Base-by-base conservation (phyloP, 2,888 invertebrate species). In the Apamea sordens region DNA sequence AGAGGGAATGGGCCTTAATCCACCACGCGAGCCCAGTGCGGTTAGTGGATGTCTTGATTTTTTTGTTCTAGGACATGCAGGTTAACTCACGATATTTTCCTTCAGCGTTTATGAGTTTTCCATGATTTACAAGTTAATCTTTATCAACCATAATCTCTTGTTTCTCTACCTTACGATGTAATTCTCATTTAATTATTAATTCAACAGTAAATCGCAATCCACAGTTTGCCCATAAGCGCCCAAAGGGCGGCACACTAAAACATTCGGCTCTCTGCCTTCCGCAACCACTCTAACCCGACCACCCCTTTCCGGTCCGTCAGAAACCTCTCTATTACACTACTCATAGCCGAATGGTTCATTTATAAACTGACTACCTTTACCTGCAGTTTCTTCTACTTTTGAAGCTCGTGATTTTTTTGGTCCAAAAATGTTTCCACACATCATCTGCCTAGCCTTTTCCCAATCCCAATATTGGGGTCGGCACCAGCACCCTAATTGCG, bases 281-380 rank as follows among this genome's bases (percentile, higher is more conserved):
- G 64, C 41, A 68, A 65, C 47, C 61, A 74, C 64, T 83, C 41
- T 56, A 69, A 21, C 44, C 56, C 13, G 13, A 28, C 61, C 36
- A 70, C 47, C 63, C 28, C 36, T 76, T 65, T 63, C 63, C 67
- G 59, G 63, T 59, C n/a, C 61, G 76, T 73, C 56, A 67, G 56
- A 24, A 56, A 41, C 64, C 63, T 80, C 76, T 80, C 85, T 68
- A 50, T 79, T 74, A 80, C 76, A 79, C 71, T 59, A 59, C 36
- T 79, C 61, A 73, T 18, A 72, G n/a, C 32, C 21, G 18, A 53
- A 53, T 70, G 53, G 24, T 76, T 79, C 44, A 32, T 73, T 76
- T 53, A 77, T 67, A n/a, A 63, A 56, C 70, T 69, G 13, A 32
- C 70, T 61, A 65, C 0, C 41, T 36, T 44, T 28, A 6, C 15